Base-by-base conservation (phyloP, 1,140 invertebrate species). In the Parapsyche elsis region DNA sequence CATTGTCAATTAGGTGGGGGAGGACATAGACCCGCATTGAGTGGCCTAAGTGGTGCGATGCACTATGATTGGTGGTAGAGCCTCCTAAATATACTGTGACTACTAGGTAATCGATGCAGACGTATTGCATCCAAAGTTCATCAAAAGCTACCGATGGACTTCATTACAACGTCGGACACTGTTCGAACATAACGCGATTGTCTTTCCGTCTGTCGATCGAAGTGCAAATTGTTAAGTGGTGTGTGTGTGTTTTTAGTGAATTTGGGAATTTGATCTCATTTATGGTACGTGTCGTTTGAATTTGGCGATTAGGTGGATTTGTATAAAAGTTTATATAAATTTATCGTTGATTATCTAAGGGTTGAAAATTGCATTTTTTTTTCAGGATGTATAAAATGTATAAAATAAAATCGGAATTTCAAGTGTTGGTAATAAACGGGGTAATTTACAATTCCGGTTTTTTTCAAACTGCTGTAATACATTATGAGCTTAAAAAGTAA, bases 371-470 rank as follows among this genome's bases (percentile, higher is more conserved):
- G 2, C 12, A 14, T 53, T 53, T 53, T 2, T 46, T 53, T 5
- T 53, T 12, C 49, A 12, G 16, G 49, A 1, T 53, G 10, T 53
- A 12, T 53, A 53, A 5, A 7, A 45, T 71, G 16, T 75, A 53
- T 53, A 53, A 53, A 77, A 77, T 77, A 19, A 59, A 77, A 77
- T 57, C 26, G 75, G 75, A 64, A 77, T 77, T 77, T 77, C 75
- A 77, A 64, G 75, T 45, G 75, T 53, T 38, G 75, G 75, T 53
- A 77, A 77, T 77, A 77, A 77, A 77, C 75, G 75, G 24, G 24
- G 75, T 64, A 77, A 77, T 77, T 77, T 77, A 77, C 53, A 59
- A 77, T 77, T 77, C 75, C 75, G 75, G 75, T 77, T 77, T 77
- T 67, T 67, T 75, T 77, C 45, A 57, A 77, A 77, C 57, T 44